Evolutionary conservation across 2,797 vertebrate species (phyloP).

Genomic region (Botia almorhae): DNA sequence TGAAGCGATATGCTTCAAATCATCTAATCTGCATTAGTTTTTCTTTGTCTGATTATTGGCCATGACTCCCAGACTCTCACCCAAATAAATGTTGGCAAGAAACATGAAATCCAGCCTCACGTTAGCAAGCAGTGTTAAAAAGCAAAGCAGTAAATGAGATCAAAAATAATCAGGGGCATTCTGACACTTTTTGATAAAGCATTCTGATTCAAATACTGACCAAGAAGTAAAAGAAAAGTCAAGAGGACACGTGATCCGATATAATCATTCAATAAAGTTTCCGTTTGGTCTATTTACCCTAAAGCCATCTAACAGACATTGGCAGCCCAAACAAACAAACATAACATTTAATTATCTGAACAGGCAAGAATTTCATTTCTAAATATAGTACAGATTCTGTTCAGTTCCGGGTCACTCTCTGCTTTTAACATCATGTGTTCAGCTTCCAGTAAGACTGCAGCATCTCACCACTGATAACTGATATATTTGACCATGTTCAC

Average conservation of each 20-base stretch:
- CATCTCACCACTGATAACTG: no score
- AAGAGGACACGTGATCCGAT: neutral
- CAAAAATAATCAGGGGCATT: conserved; percentile 9
- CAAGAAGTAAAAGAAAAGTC: conserved; percentile 2
- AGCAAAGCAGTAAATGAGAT: neutral
- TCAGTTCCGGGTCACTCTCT: no score
- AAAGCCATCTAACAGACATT: no score
- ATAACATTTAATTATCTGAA: no score
- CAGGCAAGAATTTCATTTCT: no score
- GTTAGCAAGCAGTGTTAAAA: conserved; percentile 11
- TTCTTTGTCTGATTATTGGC: neutral
- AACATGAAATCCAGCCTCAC: neutral
- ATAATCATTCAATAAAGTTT: no score
- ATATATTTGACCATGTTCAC: no score
- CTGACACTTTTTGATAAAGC: neutral
- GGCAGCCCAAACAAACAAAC: no score
- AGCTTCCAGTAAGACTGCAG: no score
- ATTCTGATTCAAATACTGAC: neutral
- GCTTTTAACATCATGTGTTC: no score
- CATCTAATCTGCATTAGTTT: neutral
- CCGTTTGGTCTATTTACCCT: no score
- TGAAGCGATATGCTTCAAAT: neutral
- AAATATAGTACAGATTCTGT: no score
- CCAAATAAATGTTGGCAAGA: neutral
- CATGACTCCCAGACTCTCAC: neutral